phyloP scores from a whole-genome alignment of 2,888 invertebrate species.

The Nomada lathburiana region DNA sequence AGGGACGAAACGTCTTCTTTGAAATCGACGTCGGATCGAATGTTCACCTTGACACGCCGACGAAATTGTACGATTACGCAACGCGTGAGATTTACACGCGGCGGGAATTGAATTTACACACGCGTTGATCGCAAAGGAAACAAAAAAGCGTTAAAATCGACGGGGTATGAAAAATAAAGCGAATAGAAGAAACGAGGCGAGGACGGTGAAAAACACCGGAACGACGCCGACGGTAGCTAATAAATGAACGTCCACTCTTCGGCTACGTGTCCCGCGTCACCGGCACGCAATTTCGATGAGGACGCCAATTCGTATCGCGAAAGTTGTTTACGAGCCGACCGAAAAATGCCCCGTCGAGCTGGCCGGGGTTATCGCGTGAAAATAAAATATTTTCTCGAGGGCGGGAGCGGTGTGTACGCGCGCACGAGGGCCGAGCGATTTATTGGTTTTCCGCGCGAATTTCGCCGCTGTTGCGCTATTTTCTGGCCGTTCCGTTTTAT shows the following conservation, averaged over 20 bases:
- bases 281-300: conserved; percentile 67
- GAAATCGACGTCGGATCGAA: conserved; percentile 17
- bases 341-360: conserved; percentile 56
- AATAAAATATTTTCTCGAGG: conserved; percentile 67
- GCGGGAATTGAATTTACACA: no score
- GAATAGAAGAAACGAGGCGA: conserved; percentile 1
- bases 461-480: conserved; percentile 45
- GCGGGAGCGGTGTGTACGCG: conserved; percentile 17
- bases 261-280: conserved; percentile 54
- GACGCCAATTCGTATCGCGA: conserved; percentile 62
- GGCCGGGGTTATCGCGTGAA: conserved; percentile 45
- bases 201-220: conserved; percentile 2
- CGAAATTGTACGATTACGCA: conserved; percentile 19
- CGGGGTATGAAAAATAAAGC: background rate
- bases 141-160: background rate
- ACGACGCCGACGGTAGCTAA: conserved; percentile 48
- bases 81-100: background rate
- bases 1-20: conserved; percentile 36
- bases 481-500: conserved; percentile 22
- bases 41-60: conserved; percentile 1
- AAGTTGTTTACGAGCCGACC: conserved; percentile 68
- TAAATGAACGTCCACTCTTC: conserved; percentile 64
- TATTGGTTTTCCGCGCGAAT: conserved; percentile 46
- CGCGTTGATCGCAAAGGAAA: background rate
- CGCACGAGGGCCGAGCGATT: conserved; percentile 6